Percentiles rank a stretch among this genome's conserved stretches.
Conservation (phyloP, 2,113 vertebrate species). For the Desmodus rotundus region DNA sequence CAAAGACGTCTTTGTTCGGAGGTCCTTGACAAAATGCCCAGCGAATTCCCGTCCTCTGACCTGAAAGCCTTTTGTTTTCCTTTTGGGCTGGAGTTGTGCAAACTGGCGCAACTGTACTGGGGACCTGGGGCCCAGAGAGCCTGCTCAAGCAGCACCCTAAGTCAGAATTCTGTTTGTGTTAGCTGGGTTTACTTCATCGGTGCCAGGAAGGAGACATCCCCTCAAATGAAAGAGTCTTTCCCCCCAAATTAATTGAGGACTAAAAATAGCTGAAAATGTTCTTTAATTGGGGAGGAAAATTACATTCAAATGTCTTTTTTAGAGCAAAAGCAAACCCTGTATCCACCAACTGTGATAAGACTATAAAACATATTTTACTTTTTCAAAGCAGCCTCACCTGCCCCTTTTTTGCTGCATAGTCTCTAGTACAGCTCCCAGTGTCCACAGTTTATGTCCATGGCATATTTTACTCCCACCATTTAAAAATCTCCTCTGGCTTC, state of each 20-base stretch:
- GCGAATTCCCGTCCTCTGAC: not conserved
- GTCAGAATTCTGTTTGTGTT: not conserved
- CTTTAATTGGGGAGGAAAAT: not conserved
- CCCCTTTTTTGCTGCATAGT: not conserved
- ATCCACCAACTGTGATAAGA: not conserved
- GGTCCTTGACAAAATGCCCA: not conserved
- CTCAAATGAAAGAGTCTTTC: not conserved
- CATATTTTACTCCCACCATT: not conserved
- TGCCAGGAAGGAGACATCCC: not conserved
- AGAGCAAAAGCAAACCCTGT: not conserved
- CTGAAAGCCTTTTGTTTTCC: not conserved
- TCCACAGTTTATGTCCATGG: not conserved
- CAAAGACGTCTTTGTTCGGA: not conserved
- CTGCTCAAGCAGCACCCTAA: not conserved
- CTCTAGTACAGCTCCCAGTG: not conserved
- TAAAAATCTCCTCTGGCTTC: not conserved
- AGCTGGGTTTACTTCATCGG: not conserved
- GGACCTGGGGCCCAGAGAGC: not conserved
- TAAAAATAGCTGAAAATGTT: not conserved
- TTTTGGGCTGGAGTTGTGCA: not conserved
- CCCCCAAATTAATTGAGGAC: not conserved
- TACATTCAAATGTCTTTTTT: not conserved
- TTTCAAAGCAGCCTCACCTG: not conserved
- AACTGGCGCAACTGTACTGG: not conserved
- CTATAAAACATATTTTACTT: not conserved